Evolutionary conservation across 1,140 invertebrate genomes (phyloP).

Genomic region (Bombus ignitus): DNA sequence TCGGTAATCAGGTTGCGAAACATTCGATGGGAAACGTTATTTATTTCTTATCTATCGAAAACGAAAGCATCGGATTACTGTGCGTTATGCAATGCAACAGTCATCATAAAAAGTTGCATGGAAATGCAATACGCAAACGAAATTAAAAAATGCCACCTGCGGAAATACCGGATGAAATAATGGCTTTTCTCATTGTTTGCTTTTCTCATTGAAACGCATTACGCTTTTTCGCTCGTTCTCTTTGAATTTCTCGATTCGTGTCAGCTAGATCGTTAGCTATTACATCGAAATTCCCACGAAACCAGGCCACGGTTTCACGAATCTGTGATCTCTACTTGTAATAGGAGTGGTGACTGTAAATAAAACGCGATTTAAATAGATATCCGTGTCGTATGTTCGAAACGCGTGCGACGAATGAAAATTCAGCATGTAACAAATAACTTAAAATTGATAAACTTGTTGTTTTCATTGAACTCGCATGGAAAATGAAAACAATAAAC

Average conservation of each 20-base stretch:
- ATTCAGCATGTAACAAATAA: neutral
- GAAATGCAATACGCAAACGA: neutral
- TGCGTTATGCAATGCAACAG: neutral
- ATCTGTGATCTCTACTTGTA: neutral
- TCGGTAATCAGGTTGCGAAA: neutral
- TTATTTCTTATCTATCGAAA: neutral
- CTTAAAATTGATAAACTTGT: neutral
- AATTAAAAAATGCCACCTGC: neutral
- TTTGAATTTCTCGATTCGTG: neutral
- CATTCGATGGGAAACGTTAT: neutral
- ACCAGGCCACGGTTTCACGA: neutral
- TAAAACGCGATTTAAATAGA: slow-evolving; percentile 14
- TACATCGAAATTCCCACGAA: neutral
- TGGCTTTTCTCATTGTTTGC: neutral
- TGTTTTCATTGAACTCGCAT: neutral
- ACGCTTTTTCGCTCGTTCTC: too few species aligned
- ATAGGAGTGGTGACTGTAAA: neutral
- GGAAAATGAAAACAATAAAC: neutral
- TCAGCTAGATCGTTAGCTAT: neutral
- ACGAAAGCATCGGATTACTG: neutral
- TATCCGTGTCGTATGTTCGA: neutral
- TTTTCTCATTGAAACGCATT: neutral
- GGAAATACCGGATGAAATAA: neutral
- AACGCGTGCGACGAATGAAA: neutral
- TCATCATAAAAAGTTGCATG: neutral